Percentiles rank a stretch among this genome's conserved stretches.
Evolutionary conservation across 2,113 vertebrate species (phyloP).

Genomic region (Gobius niger): DNA sequence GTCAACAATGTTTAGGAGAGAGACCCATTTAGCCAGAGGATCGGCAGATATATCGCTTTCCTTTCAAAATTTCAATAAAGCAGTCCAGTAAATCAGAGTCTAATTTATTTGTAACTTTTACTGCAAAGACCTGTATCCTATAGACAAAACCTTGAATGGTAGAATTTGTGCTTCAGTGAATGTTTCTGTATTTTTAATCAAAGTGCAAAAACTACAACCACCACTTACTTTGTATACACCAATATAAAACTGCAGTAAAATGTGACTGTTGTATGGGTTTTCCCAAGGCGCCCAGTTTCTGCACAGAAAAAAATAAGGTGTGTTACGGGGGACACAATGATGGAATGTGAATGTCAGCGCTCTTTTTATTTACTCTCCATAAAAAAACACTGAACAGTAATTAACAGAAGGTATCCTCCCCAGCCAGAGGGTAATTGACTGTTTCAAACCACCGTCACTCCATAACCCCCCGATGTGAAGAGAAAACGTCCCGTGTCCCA

Average conservation of each 20-base stretch:
- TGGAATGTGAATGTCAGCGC: slow-evolving; percentile 99
- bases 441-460: slow-evolving; percentile 79
- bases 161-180: not conserved
- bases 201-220: not conserved
- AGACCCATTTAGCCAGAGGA: slow-evolving; percentile 62
- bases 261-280: not conserved
- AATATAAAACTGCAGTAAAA: not conserved
- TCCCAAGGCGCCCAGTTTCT: slow-evolving; percentile 18
- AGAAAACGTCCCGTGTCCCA: slow-evolving; percentile 21
- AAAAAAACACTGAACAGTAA: slow-evolving; percentile 79
- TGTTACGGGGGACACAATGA: slow-evolving; percentile 87
- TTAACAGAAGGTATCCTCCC: slow-evolving; percentile 81
- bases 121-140: slow-evolving; percentile 9
- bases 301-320: slow-evolving; percentile 53
- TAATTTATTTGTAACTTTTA: slow-evolving; percentile 45
- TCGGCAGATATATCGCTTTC: slow-evolving; percentile 66
- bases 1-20: slow-evolving; percentile 64
- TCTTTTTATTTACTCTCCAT: slow-evolving; percentile 97
- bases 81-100: slow-evolving; percentile 58
- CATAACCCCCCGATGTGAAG: slow-evolving; percentile 64
- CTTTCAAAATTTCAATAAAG: slow-evolving; percentile 73
- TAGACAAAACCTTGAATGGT: not conserved
- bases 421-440: slow-evolving; percentile 92
- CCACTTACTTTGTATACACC: not conserved
- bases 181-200: not conserved